Percentiles rank a stretch among this genome's conserved stretches.
Conservation (phyloP, 2,113 vertebrate species). For the Triplophysa tibetana region DNA sequence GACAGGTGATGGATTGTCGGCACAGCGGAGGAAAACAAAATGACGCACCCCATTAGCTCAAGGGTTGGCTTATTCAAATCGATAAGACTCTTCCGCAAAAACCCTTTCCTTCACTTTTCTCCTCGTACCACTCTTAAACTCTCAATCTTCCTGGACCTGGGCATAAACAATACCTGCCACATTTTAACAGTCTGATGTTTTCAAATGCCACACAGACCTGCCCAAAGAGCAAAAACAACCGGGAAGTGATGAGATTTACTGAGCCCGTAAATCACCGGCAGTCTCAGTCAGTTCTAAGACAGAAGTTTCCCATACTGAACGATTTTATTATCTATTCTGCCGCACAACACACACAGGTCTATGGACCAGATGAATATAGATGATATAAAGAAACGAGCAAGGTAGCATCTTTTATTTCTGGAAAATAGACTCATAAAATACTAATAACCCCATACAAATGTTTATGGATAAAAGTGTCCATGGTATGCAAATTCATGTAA, state of each 20-base stretch:
- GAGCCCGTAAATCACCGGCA: conserved; percentile 13
- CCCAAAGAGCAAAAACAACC: conserved; percentile 30
- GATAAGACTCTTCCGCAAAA: conserved; percentile 61
- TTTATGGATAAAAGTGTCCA: too few relatives aligned
- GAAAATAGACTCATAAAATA: too few relatives aligned
- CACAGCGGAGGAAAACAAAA: conserved; percentile 68
- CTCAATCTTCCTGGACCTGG: conserved; percentile 54
- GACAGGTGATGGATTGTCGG: conserved; percentile 79
- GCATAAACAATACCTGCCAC: conserved; percentile 26
- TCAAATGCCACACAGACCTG: conserved; percentile 34
- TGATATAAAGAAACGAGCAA: not conserved
- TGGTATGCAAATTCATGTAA: too few relatives aligned
- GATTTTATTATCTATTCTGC: not conserved
- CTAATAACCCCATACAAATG: too few relatives aligned
- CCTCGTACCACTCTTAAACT: conserved; percentile 7
- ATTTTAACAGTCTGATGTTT: conserved; percentile 43
- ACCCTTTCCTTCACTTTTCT: conserved; percentile 41
- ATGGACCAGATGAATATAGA: too few relatives aligned
- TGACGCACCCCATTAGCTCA: conserved; percentile 69
- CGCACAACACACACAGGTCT: not conserved
- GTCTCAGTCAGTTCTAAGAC: not conserved
- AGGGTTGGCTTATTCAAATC: conserved; percentile 69
- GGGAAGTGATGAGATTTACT: conserved; percentile 6
- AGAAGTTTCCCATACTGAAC: not conserved
- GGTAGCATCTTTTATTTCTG: too few relatives aligned